These are phyloP conservation scores for Tetheella fluctuosa DNA, from an alignment of 2,888 invertebrate genomes.

Conservation along the genomic window DNA sequence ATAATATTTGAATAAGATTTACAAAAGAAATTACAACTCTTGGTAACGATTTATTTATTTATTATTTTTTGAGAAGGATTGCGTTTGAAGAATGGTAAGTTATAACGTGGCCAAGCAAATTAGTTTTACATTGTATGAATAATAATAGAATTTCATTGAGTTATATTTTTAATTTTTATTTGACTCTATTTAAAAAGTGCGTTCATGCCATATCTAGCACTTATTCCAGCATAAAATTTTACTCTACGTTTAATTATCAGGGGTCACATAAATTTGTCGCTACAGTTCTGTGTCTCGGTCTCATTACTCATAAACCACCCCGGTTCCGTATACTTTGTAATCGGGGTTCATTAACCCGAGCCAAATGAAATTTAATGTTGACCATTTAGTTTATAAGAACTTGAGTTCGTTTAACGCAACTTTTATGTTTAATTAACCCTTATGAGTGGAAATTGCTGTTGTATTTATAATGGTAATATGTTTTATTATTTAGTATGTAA, in stretches of 20 bases:
- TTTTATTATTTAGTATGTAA: neutral
- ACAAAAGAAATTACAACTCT: neutral
- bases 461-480: neutral
- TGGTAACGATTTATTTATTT: neutral
- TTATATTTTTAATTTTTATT: neutral
- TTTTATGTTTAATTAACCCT: constrained; percentile 28
- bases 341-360: constrained; percentile 47
- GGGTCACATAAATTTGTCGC: constrained; percentile 51
- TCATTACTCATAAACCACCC: constrained; percentile 48
- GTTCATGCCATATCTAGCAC: constrained; percentile 33
- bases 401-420: constrained; percentile 14
- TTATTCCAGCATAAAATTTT: constrained; percentile 10
- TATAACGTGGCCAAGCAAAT: too few relatives aligned
- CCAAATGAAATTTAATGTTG: constrained; percentile 59
- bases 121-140: too few relatives aligned
- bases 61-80: too few relatives aligned
- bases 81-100: too few relatives aligned
- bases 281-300: constrained; percentile 34
- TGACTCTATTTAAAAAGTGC: neutral
- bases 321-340: constrained; percentile 43
- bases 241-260: constrained; percentile 53
- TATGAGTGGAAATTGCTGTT: constrained; percentile 21
- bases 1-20: neutral
- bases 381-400: constrained; percentile 35
- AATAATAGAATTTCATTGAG: too few relatives aligned